phyloP scores from a whole-genome alignment of 2,888 invertebrate species.

The Spilarctia lutea region DNA sequence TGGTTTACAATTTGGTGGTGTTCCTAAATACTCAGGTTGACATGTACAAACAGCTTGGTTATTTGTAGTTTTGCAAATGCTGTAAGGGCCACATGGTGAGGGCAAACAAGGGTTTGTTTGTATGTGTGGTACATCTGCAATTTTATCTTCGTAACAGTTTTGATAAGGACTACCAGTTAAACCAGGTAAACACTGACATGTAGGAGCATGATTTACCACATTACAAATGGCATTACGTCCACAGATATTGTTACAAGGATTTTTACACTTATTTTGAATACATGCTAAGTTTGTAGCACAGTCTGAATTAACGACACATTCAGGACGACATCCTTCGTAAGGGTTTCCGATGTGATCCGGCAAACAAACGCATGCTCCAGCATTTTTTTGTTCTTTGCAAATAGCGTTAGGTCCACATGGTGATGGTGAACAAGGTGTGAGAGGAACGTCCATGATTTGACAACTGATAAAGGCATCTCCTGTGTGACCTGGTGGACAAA shows the following conservation, averaged over 20 bases:
- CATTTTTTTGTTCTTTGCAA: conserved; percentile 89
- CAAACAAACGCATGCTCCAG: conserved; percentile 90
- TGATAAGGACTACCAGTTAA: conserved; percentile 88
- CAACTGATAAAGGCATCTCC: conserved; percentile 89
- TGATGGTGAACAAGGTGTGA: conserved; percentile 89
- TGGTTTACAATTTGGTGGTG: conserved; percentile 88
- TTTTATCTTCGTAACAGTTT: conserved; percentile 77
- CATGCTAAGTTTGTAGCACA: conserved; percentile 91
- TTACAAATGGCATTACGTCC: conserved; percentile 91
- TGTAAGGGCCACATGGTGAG: conserved; percentile 92
- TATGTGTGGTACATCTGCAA: conserved; percentile 67
- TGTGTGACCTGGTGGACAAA: conserved; percentile 88
- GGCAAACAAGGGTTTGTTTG: conserved; percentile 89
- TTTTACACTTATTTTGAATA: conserved; percentile 90
- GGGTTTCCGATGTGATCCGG: conserved; percentile 91
- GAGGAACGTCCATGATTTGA: conserved; percentile 76
- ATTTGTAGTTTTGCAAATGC: conserved; percentile 90
- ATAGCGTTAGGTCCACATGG: conserved; percentile 92
- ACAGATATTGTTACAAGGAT: conserved; percentile 92
- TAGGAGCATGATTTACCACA: conserved; percentile 90
- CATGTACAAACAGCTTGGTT: conserved; percentile 91
- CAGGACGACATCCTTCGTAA: conserved; percentile 92
- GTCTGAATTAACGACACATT: conserved; percentile 91
- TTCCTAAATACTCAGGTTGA: conserved; percentile 88
- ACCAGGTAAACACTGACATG: conserved; percentile 89